Evolutionary conservation across 2,113 vertebrate genomes (phyloP).

Genomic region (Oophaga pumilio): DNA sequence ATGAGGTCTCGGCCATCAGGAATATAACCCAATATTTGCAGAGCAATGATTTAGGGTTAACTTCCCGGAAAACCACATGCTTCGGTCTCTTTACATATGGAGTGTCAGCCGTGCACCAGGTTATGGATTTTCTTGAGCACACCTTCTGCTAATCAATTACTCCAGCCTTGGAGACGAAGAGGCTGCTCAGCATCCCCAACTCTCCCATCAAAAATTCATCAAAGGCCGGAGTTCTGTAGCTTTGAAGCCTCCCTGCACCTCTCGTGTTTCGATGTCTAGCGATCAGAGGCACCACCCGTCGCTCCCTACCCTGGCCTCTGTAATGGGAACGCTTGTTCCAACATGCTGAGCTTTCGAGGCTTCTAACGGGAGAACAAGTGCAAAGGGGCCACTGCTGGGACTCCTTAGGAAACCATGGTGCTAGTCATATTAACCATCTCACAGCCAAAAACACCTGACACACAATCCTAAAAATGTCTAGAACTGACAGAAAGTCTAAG

Average conservation of each 20-base stretch:
- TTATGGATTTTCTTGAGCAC: conserved; percentile 65
- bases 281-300: conserved; percentile 47
- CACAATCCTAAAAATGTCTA: too few species aligned
- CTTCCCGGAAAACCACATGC: neutral
- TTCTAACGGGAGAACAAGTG: conserved; percentile 54
- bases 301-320: conserved; percentile 44
- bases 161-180: conserved; percentile 75
- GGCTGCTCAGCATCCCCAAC: conserved; percentile 79
- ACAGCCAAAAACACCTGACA: neutral
- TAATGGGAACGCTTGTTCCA: conserved; percentile 53
- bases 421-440: conserved; percentile 20
- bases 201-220: conserved; percentile 84
- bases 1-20: neutral
- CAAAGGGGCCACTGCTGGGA: conserved; percentile 13
- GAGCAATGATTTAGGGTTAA: conserved; percentile 39
- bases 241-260: conserved; percentile 70
- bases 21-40: neutral
- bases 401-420: conserved; percentile 22
- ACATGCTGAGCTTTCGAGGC: conserved; percentile 45
- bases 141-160: conserved; percentile 83
- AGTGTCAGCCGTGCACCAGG: neutral
- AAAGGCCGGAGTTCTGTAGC: conserved; percentile 73
- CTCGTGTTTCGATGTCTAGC: conserved; percentile 53
- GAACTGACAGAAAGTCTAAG: neutral
- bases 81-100: neutral